Percentiles rank a stretch among this genome's conserved stretches.
These are phyloP conservation scores for Crossoptilon crossoptilon DNA, from an alignment of 2,797 vertebrate species.

Conservation along the genomic window DNA sequence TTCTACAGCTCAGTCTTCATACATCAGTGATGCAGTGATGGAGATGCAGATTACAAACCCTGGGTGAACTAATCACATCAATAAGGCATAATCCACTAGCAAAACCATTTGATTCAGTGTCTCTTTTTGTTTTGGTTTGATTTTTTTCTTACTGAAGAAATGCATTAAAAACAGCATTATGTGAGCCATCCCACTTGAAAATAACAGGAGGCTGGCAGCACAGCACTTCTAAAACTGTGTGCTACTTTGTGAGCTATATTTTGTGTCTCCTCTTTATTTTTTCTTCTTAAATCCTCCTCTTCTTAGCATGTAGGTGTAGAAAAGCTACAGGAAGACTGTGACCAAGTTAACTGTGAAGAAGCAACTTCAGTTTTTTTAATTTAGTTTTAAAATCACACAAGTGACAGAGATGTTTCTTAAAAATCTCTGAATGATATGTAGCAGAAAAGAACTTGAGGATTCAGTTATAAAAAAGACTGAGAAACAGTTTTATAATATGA, in stretches of 20 bases:
- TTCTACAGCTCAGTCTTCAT: neutral
- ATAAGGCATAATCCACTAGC: neutral
- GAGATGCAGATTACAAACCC: neutral
- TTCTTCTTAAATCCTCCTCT: neutral
- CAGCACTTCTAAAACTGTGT: slow-evolving; percentile 1
- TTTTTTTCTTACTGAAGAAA: neutral
- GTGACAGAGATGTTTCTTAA: neutral
- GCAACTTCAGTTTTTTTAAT: slow-evolving; percentile 4
- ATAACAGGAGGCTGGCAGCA: neutral
- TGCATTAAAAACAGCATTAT: neutral
- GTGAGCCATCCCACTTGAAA: neutral
- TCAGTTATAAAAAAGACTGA: neutral
- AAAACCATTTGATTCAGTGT: neutral
- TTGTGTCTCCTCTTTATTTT: slow-evolving; percentile 5
- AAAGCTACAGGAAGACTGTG: slow-evolving; percentile 5
- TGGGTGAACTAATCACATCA: neutral
- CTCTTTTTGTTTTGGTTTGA: neutral
- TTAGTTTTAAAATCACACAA: slow-evolving; percentile 41
- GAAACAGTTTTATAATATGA: neutral
- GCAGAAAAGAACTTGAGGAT: neutral
- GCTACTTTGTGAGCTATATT: neutral
- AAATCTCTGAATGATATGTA: neutral
- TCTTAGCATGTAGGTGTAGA: slow-evolving; percentile 2
- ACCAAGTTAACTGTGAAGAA: neutral
- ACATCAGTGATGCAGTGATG: neutral